phyloP scores from a whole-genome alignment of 2,113 vertebrate species.

The Caretta caretta region DNA sequence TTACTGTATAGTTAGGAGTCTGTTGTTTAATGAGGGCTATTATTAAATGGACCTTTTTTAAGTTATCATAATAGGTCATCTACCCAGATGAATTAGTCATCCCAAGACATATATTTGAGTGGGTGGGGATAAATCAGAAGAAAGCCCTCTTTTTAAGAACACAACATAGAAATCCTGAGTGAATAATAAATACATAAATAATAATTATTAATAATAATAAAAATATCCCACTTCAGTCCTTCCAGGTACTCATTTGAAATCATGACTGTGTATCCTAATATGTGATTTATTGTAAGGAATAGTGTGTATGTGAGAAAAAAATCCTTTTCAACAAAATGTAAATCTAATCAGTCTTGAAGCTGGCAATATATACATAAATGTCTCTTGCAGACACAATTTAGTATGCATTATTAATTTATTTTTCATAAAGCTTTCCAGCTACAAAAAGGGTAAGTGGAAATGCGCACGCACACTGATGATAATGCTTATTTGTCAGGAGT shows the following conservation, averaged over 20 bases:
- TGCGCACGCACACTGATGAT: conserved; percentile 54
- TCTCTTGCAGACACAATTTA: conserved; percentile 83
- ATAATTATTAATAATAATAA: not conserved
- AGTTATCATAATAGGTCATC: conserved; percentile 53
- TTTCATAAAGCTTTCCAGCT: conserved; percentile 81
- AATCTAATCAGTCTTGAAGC: conserved; percentile 82
- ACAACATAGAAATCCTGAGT: conserved; percentile 15
- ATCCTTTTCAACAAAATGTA: conserved; percentile 72
- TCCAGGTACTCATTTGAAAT: conserved; percentile 26
- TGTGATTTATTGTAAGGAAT: conserved; percentile 14
- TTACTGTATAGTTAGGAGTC: conserved; percentile 60
- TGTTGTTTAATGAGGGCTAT: conserved; percentile 66
- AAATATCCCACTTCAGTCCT: not conserved
- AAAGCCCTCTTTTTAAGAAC: conserved; percentile 42
- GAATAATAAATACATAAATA: conserved; percentile 30
- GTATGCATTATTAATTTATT: conserved; percentile 86
- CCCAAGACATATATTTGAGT: conserved; percentile 11
- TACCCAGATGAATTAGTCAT: conserved; percentile 23
- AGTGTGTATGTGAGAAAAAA: conserved; percentile 25
- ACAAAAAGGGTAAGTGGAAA: conserved; percentile 77
- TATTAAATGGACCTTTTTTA: conserved; percentile 66
- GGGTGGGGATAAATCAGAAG: conserved; percentile 39
- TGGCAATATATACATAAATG: conserved; percentile 80
- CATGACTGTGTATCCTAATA: not conserved
- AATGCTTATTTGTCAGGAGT: conserved; percentile 76